phyloP scores from a whole-genome alignment of 2,888 invertebrate genomes.

The Phlogophora meticulosa region DNA sequence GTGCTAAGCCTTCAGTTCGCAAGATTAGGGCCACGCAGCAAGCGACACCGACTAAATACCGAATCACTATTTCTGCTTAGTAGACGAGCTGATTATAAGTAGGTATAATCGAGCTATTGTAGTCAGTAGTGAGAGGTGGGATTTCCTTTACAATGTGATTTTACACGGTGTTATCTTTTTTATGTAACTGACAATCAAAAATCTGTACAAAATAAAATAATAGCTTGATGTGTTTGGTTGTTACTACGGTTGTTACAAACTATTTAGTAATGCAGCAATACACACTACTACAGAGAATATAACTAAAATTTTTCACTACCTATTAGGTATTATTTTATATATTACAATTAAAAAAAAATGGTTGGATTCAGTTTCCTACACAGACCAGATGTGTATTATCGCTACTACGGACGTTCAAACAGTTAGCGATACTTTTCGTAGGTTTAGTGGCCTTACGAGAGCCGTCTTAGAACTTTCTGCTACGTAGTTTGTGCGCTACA shows the following conservation, averaged over 20 bases:
- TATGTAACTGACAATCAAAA: neutral
- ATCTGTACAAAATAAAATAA: neutral
- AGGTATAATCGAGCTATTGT: slow-evolving; percentile 2
- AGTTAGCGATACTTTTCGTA: slow-evolving; percentile 56
- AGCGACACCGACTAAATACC: slow-evolving; percentile 61
- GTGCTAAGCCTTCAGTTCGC: slow-evolving; percentile 74
- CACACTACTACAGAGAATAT: no score
- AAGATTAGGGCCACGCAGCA: slow-evolving; percentile 74
- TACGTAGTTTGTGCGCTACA: slow-evolving; percentile 72
- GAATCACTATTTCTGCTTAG: slow-evolving; percentile 49
- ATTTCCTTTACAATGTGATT: neutral
- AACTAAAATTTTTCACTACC: no score
- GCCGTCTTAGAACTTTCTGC: slow-evolving; percentile 59
- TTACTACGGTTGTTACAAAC: neutral
- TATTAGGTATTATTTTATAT: no score
- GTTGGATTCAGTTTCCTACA: no score
- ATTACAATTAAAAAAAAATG: no score
- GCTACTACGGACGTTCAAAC: no score
- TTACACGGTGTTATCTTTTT: neutral
- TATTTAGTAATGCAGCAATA: no score
- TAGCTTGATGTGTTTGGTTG: neutral
- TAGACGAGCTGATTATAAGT: slow-evolving; percentile 8
- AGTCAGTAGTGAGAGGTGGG: neutral
- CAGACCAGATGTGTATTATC: no score
- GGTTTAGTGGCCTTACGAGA: slow-evolving; percentile 62